A percentile compares a stretch with the other conserved stretches of the same genome.
phyloP scores from a whole-genome alignment of 2,888 invertebrate genomes.

The Xanthorhoe designata region DNA sequence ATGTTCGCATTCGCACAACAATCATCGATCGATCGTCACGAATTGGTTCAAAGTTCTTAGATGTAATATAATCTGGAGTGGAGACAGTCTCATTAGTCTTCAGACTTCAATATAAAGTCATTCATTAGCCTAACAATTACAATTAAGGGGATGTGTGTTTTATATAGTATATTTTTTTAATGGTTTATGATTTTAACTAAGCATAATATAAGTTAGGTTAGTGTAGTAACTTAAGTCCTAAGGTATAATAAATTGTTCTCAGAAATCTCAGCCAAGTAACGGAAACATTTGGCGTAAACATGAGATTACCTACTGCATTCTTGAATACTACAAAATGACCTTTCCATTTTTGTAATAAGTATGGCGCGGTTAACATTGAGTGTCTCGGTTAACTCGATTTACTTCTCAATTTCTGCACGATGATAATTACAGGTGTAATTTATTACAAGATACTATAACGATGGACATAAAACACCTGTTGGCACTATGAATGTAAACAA shows the following conservation, averaged over 20 bases:
- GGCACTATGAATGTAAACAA: neutral
- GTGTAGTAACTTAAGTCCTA: neutral
- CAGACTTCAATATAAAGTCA: slow-evolving; percentile 7
- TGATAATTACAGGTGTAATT: slow-evolving; percentile 7
- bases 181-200: too few relatives aligned
- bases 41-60: slow-evolving; percentile 7
- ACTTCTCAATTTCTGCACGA: slow-evolving; percentile 10
- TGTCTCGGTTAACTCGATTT: slow-evolving; percentile 2
- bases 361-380: slow-evolving; percentile 20
- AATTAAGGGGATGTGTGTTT: too few relatives aligned
- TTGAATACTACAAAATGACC: slow-evolving; percentile 23
- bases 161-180: too few relatives aligned
- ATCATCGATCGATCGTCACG: neutral
- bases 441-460: neutral
- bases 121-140: too few relatives aligned
- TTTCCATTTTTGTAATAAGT: slow-evolving; percentile 31
- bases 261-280: slow-evolving; percentile 10
- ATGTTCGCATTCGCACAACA: too few relatives aligned
- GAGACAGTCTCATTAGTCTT: slow-evolving; percentile 17
- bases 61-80: slow-evolving; percentile 4
- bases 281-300: slow-evolving; percentile 24
- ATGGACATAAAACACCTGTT: too few relatives aligned
- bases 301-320: slow-evolving; percentile 25
- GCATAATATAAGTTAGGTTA: too few relatives aligned
- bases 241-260: neutral